These are phyloP conservation scores for Synanthedon vespiformis DNA, from an alignment of 2,888 invertebrate genomes.

Conservation along the genomic window DNA sequence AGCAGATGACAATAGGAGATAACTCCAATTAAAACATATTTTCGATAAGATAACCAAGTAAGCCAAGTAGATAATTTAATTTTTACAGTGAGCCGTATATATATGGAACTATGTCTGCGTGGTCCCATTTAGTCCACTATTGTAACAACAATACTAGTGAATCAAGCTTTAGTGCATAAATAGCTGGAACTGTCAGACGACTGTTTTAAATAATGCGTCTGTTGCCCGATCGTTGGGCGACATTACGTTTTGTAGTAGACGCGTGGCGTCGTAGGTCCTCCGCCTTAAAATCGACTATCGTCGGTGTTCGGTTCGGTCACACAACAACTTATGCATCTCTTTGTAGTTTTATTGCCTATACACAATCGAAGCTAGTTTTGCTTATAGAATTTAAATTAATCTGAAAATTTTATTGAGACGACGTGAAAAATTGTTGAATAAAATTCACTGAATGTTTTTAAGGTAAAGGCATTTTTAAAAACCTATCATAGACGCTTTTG, in stretches of 20 bases:
- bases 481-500: too few species aligned
- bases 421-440: too few species aligned
- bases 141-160: not conserved
- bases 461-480: too few species aligned
- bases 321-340: not conserved
- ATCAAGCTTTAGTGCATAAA: constrained; percentile 18
- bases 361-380: not conserved
- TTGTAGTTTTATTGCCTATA: not conserved
- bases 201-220: constrained; percentile 21
- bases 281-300: constrained; percentile 5
- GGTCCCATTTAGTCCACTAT: not conserved
- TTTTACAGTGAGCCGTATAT: too few species aligned
- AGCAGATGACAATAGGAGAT: too few species aligned
- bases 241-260: constrained; percentile 4
- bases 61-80: too few species aligned
- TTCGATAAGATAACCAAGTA: too few species aligned
- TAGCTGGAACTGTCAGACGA: constrained; percentile 16
- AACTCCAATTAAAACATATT: too few species aligned
- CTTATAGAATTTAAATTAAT: not conserved
- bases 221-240: constrained; percentile 23
- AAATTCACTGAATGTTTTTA: too few species aligned
- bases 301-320: not conserved
- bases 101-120: too few species aligned
- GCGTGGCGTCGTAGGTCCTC: constrained; percentile 8
- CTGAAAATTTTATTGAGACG: too few species aligned